Conservation (phyloP, 2,797 vertebrate genomes). For the Lindbergichthys nudifrons region DNA sequence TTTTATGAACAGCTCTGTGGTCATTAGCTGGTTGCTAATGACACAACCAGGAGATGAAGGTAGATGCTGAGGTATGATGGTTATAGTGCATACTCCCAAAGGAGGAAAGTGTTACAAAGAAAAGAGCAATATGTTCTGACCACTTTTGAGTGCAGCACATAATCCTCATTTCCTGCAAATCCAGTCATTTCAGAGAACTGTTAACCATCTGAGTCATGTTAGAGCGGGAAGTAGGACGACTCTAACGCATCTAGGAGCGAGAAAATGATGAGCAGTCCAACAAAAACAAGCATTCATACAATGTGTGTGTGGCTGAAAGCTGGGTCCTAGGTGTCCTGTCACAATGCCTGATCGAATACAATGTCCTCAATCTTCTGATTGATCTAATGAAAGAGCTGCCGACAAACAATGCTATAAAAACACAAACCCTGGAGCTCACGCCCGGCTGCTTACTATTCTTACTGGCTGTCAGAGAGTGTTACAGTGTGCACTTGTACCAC, state of each 20-base stretch:
- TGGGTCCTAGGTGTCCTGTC: constrained; percentile 17
- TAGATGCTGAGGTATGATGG: constrained; percentile 9
- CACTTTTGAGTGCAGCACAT: background rate
- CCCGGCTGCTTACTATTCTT: constrained; percentile 14
- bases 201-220: constrained; percentile 41
- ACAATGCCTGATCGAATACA: constrained; percentile 21
- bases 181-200: constrained; percentile 22
- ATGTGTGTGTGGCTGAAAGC: constrained; percentile 4
- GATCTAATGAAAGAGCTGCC: constrained; percentile 30
- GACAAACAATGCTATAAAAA: constrained; percentile 37
- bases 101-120: constrained; percentile 1
- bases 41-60: constrained; percentile 39
- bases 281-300: constrained; percentile 25
- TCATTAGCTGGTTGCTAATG: constrained; percentile 34
- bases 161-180: background rate
- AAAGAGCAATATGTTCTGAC: background rate
- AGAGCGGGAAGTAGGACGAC: background rate
- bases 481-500: background rate
- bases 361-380: constrained; percentile 27
- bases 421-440: constrained; percentile 20
- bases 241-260: constrained; percentile 5
- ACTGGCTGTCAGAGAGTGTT: constrained; percentile 13
- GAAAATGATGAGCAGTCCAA: constrained; percentile 37
- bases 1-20: constrained; percentile 23
- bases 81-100: constrained; percentile 19